phyloP scores from a whole-genome alignment of 2,797 vertebrate genomes.

The Caiman crocodilus region DNA sequence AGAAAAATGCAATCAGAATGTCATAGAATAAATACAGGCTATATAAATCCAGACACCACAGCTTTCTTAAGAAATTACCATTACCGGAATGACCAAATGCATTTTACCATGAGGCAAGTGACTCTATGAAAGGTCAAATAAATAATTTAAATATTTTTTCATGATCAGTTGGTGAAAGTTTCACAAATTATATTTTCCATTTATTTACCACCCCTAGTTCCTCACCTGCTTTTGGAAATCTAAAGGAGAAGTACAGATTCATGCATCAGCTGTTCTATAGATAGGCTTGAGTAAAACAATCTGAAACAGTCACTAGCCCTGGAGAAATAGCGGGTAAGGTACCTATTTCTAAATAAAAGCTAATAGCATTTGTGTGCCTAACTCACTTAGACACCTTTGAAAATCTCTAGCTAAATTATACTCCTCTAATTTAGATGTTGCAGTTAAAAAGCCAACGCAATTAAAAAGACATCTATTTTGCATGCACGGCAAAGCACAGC shows the following conservation, averaged over 20 bases:
- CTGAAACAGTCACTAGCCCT: neutral
- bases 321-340: neutral
- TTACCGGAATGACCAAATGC: neutral
- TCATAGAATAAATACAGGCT: neutral
- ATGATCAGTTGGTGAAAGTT: neutral
- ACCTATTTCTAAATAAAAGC: neutral
- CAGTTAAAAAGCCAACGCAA: neutral
- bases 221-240: neutral
- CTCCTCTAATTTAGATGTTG: constrained; percentile 44
- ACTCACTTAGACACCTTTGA: neutral
- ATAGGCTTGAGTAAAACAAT: neutral
- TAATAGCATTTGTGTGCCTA: neutral
- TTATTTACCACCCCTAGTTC: neutral
- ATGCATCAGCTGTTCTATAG: neutral
- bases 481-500: neutral
- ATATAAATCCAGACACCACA: neutral
- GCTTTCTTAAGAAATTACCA: neutral
- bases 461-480: constrained; percentile 33
- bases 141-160: neutral
- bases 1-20: neutral
- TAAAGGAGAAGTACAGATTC: neutral
- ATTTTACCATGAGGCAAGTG: neutral
- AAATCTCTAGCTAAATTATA: neutral
- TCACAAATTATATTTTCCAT: neutral
- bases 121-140: neutral